A percentile compares a stretch with the other conserved stretches of the same genome.
Conservation (phyloP, 2,888 invertebrate genomes). For the Papilio gigon region DNA sequence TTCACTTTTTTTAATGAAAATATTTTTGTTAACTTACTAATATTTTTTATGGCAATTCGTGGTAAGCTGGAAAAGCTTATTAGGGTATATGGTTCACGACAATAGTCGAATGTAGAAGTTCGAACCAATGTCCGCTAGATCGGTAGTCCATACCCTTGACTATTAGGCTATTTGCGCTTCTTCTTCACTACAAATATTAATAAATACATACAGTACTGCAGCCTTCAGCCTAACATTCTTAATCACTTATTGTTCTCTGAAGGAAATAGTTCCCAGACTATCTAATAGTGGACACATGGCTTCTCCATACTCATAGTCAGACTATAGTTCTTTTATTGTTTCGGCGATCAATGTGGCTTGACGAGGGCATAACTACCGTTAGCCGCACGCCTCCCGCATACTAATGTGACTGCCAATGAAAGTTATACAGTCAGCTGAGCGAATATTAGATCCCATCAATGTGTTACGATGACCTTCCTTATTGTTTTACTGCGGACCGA, state of each 20-base stretch:
- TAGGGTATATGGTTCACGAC: too few species aligned
- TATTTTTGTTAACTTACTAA: too few species aligned
- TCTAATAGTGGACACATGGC: conserved; percentile 14
- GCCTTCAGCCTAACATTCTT: conserved; percentile 21
- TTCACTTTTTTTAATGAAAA: too few species aligned
- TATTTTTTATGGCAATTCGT: too few species aligned
- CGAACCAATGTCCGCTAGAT: too few species aligned
- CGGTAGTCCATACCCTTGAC: too few species aligned
- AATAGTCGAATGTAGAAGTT: too few species aligned
- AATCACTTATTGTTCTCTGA: conserved; percentile 37
- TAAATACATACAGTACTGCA: background rate
- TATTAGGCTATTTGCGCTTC: too few species aligned
- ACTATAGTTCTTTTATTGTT: conserved; percentile 38
- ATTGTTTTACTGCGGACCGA: conserved; percentile 11
- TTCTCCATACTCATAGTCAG: conserved; percentile 38
- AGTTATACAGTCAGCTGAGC: conserved; percentile 37
- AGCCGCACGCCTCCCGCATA: conserved; percentile 55
- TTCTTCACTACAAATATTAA: too few species aligned
- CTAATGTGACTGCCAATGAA: conserved; percentile 50
- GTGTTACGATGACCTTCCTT: conserved; percentile 32
- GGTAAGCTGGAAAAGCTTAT: too few species aligned
- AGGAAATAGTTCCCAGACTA: conserved; percentile 38
- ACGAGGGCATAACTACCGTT: conserved; percentile 57
- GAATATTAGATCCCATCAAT: conserved; percentile 16
- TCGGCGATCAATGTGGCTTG: conserved; percentile 55